Evolutionary conservation across 2,888 invertebrate genomes (phyloP).

Genomic region (Sepioteuthis lessoniana): DNA sequence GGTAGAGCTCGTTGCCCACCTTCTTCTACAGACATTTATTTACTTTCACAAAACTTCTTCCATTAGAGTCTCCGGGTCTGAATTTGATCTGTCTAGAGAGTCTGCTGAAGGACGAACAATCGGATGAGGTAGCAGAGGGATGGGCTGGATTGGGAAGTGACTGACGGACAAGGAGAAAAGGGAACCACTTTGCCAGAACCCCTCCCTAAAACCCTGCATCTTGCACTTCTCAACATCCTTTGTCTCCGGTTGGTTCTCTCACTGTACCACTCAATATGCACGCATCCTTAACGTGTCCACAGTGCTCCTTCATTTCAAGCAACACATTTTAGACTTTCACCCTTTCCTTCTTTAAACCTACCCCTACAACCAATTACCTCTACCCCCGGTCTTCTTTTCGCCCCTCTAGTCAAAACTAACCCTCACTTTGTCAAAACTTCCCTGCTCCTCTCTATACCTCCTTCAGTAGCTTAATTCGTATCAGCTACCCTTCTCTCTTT

Average conservation of each 20-base stretch:
- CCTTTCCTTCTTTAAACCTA: not conserved
- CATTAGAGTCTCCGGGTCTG: not conserved
- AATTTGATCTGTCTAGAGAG: constrained; percentile 20
- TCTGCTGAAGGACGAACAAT: constrained; percentile 21
- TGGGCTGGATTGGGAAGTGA: not conserved
- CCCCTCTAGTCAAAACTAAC: constrained; percentile 33
- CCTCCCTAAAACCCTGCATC: constrained; percentile 33
- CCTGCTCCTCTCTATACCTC: not conserved
- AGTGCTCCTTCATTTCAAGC: not conserved
- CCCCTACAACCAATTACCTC: not conserved
- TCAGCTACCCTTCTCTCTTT: not conserved
- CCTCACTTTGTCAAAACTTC: constrained; percentile 2
- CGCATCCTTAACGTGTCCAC: not conserved
- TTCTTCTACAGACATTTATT: not conserved
- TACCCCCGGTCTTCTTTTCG: not conserved
- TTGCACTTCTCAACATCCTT: not conserved
- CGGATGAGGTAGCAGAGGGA: not conserved
- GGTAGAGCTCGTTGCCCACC: not conserved
- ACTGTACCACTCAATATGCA: not conserved
- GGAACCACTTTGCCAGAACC: not conserved
- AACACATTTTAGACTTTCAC: not conserved
- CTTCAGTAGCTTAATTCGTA: not conserved
- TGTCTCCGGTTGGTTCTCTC: not conserved
- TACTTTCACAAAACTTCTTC: not conserved
- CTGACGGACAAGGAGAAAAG: not conserved